Conservation (phyloP, 2,888 invertebrate genomes). For the Agriotes lineatus region DNA sequence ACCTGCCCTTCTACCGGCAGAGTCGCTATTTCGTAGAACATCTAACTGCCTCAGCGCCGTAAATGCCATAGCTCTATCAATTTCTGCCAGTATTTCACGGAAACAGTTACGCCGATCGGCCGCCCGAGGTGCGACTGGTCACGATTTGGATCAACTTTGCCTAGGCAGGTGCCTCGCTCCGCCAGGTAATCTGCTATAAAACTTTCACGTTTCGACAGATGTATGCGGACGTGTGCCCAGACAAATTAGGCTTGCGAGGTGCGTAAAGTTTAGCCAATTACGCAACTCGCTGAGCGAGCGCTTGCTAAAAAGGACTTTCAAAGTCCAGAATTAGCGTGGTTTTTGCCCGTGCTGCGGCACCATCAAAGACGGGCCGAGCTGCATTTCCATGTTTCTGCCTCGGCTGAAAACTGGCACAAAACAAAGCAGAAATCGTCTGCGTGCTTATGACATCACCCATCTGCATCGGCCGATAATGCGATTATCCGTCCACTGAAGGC, state of each 20-base stretch:
- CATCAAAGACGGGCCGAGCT: no score
- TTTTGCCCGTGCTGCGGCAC: neutral
- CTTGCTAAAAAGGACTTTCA: no score
- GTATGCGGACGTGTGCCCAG: constrained; percentile 5
- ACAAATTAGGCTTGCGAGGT: neutral
- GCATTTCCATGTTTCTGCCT: no score
- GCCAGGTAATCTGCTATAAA: constrained; percentile 3
- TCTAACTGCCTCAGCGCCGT: constrained; percentile 29
- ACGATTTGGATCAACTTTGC: no score
- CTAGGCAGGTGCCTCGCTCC: no score
- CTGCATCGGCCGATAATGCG: no score
- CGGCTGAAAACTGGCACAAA: no score
- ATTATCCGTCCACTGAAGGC: no score
- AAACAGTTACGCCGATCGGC: constrained; percentile 1
- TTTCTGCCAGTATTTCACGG: neutral
- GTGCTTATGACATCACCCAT: no score
- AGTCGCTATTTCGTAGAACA: constrained; percentile 48
- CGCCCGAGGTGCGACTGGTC: no score
- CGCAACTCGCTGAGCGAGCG: neutral
- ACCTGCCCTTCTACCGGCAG: constrained; percentile 47
- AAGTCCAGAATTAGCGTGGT: neutral
- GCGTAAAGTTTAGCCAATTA: constrained; percentile 6
- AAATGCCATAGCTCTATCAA: constrained; percentile 25
- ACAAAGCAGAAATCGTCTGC: no score
- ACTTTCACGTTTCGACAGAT: constrained; percentile 10